Evolutionary conservation across 2,888 invertebrate species (phyloP).

Genomic region (Rhingia campestris): DNA sequence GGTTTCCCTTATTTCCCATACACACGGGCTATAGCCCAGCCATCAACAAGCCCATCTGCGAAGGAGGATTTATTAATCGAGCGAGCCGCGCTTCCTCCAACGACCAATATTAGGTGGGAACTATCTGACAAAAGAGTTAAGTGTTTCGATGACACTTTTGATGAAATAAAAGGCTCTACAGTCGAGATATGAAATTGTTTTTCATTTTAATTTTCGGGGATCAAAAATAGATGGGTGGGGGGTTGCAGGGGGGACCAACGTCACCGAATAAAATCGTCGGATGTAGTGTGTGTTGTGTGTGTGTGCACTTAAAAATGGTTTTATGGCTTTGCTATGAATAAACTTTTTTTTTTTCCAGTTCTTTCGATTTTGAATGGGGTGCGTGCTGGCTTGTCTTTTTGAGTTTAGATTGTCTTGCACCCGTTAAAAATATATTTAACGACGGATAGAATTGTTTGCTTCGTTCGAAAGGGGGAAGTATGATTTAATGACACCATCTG

Average conservation of each 20-base stretch:
- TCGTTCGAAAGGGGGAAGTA: conserved; percentile 5
- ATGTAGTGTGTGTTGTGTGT: neutral
- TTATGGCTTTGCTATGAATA: conserved; percentile 37
- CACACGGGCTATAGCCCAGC: no score
- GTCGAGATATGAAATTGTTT: conserved; percentile 14
- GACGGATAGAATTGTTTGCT: conserved; percentile 20
- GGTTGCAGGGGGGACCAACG: neutral
- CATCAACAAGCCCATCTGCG: conserved; percentile 6
- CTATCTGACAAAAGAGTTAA: conserved; percentile 46
- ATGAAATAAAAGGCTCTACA: neutral
- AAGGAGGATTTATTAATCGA: conserved; percentile 27
- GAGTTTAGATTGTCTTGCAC: conserved; percentile 24
- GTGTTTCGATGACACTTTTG: conserved; percentile 28
- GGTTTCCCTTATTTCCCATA: no score
- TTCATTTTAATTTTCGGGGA: neutral
- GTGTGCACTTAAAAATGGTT: conserved; percentile 28
- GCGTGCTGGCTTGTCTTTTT: neutral
- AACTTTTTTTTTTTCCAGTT: neutral
- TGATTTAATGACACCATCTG: conserved; percentile 41
- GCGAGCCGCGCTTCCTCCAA: neutral
- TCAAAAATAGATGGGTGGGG: conserved; percentile 34
- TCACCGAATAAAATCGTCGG: neutral
- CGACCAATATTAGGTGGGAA: neutral
- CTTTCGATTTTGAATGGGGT: conserved; percentile 15
- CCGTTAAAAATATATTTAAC: conserved; percentile 34